These are phyloP conservation scores for Noctuana brunneofusca DNA, from an alignment of 2,888 invertebrate genomes.

Conservation along the genomic window DNA sequence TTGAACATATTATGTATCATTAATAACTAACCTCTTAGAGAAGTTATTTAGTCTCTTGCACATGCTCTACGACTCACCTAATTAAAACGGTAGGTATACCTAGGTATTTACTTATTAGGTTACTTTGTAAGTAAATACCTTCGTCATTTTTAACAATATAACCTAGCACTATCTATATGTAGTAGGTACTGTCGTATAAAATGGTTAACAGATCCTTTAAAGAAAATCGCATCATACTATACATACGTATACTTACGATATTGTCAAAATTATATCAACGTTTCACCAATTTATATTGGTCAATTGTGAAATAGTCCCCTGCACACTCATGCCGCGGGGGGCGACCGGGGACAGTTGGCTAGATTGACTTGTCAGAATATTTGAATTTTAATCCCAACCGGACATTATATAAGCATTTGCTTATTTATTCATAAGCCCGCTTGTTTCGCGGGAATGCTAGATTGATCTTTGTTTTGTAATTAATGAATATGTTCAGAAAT, in stretches of 20 bases:
- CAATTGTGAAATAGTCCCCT: slow-evolving; percentile 31
- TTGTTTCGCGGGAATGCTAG: slow-evolving; percentile 15
- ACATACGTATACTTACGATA: not conserved
- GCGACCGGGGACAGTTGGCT: slow-evolving; percentile 58
- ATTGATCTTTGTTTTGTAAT: slow-evolving; percentile 29
- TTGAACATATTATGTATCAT: too few relatives aligned
- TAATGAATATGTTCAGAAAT: slow-evolving; percentile 24
- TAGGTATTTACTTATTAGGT: not conserved
- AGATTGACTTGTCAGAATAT: slow-evolving; percentile 84
- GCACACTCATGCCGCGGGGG: slow-evolving; percentile 43
- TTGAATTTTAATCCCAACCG: slow-evolving; percentile 81
- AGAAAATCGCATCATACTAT: too few relatives aligned
- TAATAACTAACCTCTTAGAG: too few relatives aligned
- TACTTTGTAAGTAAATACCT: too few relatives aligned
- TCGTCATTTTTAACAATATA: too few relatives aligned
- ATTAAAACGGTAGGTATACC: not conserved
- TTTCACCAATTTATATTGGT: slow-evolving; percentile 29
- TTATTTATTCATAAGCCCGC: slow-evolving; percentile 75
- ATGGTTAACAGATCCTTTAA: too few relatives aligned
- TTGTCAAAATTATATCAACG: slow-evolving; percentile 31
- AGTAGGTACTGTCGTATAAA: too few relatives aligned
- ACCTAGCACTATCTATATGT: too few relatives aligned
- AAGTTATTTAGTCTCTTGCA: too few relatives aligned
- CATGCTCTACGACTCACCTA: not conserved
- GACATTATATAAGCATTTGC: slow-evolving; percentile 72